Evolutionary conservation across 2,113 vertebrate genomes (phyloP), one percentile per base, ranked within the genome.

Genomic region (Chloropsis cyanopogon): DNA sequence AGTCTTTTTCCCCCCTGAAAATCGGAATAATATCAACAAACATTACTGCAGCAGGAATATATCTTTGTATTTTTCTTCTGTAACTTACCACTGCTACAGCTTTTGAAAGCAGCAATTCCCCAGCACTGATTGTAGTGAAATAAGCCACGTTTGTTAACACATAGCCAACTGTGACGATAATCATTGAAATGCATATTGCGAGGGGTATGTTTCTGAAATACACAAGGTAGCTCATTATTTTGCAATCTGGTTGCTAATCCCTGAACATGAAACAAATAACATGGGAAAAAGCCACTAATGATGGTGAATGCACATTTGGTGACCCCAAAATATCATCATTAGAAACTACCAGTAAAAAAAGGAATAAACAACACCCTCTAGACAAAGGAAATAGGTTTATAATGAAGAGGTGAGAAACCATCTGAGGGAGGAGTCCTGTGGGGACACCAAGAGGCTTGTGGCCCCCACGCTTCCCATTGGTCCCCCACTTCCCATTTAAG

Each of bases 151-250:
- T 99, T 78, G 98, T 98, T 94, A 99, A 97, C 87, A 99, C 98
- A 28, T 99, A 99, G 96, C 98, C 98, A 84, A 97, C 50, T 35
- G 98, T 99, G 93, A 99, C 99, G 65, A 99, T 98, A 54, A 80
- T 98, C 99, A 99, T 99, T 96, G 99, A 99, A 96, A 99, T 98
- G 79, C 98, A 99, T 96, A 99, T 99, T 47, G 99, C 99, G 33
- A 99, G 97, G 44, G 99, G 99, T 77, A 99, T 92, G 20, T 98
- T 99, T 98, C 99, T 99, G 98, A 96, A 98, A 98, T 22, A 91
- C 91, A 98, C 92, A 93, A 97, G 92, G 63, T 49, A 95, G 93
- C 85, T 77, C 60, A 70, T 88, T 82, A 92, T 94, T 96, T 93
- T 94, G 80, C 89, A 92, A 83, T 80, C 88, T 93, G 56, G 37